Evolutionary conservation across 1,140 invertebrate genomes (phyloP), one percentile per base, ranked within the genome.

Genomic region (Popillia japonica): DNA sequence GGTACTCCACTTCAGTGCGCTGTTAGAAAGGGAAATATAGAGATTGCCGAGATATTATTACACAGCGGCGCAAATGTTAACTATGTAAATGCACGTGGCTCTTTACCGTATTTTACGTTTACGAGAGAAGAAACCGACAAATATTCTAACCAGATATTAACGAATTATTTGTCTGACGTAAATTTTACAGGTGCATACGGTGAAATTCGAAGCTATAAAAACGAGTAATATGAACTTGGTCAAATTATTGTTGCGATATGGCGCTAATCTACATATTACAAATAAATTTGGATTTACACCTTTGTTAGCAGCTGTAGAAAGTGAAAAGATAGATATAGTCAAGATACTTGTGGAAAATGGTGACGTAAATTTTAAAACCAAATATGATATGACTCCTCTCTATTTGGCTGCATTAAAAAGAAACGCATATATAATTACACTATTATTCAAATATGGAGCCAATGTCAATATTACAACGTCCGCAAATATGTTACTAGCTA

Each of bases 321-420:
- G 3, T 0, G 14, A 6, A 17, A 14, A 55, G 6, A n/a, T 55
- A 17, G 14, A 55, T 17, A 55, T 55, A 6, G 48, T n/a, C 0
- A 17, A 55, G 17, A 2, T n/a, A 17, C 17, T 55, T 17, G 6
- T 55, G 48, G 6, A 55, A 55, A n/a, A 55, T n/a, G 7, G 17
- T 7, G 20, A 76, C 48, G 75, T 76, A 17, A 76, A 76, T 76
- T 22, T 48, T 9, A 22, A 22, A 22, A 59, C n/a, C 40, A 20
- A 23, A 27, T 76, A 20, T 27, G 8, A 20, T 23, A 48, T 59
- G 10, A 76, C 75, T 2, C 27, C 59, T 7, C 55, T 77, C 0
- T 61, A 61, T 14, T 4, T 68, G 17, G 75, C 75, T 6, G 48
- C 27, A 6, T 61, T 20, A 11, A 48, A n/a, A 14, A 34, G 59